A percentile compares a stretch with the other conserved stretches of the same genome.
Evolutionary conservation across 2,888 invertebrate genomes (phyloP).

Genomic region (Rotaria socialis): DNA sequence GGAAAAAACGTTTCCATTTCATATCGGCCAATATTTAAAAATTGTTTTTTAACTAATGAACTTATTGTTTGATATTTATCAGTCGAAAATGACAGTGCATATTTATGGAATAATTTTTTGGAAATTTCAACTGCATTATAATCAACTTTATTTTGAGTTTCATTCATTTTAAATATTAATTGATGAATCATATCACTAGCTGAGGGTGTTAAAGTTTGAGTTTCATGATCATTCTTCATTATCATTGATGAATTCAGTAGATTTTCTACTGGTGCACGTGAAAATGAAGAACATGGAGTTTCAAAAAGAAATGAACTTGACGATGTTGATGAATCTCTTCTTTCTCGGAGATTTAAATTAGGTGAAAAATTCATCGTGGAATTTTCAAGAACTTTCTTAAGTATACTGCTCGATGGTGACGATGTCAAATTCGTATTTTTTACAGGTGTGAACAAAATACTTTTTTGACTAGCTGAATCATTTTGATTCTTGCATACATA

Average conservation of each 20-base stretch:
- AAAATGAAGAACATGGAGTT: not conserved
- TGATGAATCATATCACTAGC: not conserved
- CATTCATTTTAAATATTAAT: not conserved
- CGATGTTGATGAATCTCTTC: not conserved
- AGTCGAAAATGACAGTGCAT: not conserved
- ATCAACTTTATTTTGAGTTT: not conserved
- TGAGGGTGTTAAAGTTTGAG: not conserved
- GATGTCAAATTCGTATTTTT: not conserved
- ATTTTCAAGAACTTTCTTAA: not conserved
- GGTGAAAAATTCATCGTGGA: not conserved
- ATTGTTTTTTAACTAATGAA: not conserved
- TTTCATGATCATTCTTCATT: not conserved
- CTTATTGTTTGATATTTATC: not conserved
- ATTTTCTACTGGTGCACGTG: not conserved
- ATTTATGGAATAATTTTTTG: not conserved
- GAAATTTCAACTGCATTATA: slow-evolving; percentile 6
- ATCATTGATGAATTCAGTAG: not conserved
- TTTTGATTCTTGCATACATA: too few relatives aligned
- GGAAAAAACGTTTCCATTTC: not conserved
- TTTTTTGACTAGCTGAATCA: not conserved
- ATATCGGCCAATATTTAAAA: not conserved
- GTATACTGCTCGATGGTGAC: not conserved
- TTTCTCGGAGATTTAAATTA: not conserved
- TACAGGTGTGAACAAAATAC: not conserved
- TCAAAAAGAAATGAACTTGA: not conserved